phyloP scores from a whole-genome alignment of 2,888 invertebrate species.

The Theretra japonica region DNA sequence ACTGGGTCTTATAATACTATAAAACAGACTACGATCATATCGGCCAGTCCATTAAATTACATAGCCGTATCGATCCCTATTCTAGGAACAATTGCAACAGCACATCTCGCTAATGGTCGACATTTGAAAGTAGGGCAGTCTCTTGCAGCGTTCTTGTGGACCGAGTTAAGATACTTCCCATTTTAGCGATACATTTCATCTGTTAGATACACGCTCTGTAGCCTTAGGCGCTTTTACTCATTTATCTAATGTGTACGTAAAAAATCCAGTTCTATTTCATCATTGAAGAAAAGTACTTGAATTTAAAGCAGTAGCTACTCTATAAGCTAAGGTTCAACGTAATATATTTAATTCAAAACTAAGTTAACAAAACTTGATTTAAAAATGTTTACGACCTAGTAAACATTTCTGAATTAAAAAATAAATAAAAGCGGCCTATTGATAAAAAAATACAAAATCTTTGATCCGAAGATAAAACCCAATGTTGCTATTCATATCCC shows the following conservation, averaged over 20 bases:
- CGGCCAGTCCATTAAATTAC: background rate
- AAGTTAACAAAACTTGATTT: too few species aligned
- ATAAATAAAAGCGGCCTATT: too few species aligned
- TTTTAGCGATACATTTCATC: constrained; percentile 18
- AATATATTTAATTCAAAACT: too few species aligned
- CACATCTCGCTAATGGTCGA: background rate
- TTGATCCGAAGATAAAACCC: too few species aligned
- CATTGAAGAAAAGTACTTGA: too few species aligned
- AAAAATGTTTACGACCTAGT: too few species aligned
- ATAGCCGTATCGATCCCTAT: background rate
- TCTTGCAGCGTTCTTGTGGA: background rate
- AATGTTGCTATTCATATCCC: too few species aligned
- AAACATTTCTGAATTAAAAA: too few species aligned
- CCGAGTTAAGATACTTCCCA: background rate
- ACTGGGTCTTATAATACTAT: background rate
- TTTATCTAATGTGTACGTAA: background rate
- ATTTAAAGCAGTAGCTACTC: too few species aligned
- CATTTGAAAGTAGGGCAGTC: constrained; percentile 20
- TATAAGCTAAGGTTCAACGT: too few species aligned
- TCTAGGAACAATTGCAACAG: constrained; percentile 6
- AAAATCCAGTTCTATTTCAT: background rate
- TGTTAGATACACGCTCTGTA: background rate
- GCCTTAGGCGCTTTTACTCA: background rate
- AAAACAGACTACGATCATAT: background rate
- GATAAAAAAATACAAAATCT: too few species aligned